Percentiles rank a stretch among this genome's conserved stretches.
Evolutionary conservation across 2,797 vertebrate genomes (phyloP).

Genomic region (Pogoniulus pusillus): DNA sequence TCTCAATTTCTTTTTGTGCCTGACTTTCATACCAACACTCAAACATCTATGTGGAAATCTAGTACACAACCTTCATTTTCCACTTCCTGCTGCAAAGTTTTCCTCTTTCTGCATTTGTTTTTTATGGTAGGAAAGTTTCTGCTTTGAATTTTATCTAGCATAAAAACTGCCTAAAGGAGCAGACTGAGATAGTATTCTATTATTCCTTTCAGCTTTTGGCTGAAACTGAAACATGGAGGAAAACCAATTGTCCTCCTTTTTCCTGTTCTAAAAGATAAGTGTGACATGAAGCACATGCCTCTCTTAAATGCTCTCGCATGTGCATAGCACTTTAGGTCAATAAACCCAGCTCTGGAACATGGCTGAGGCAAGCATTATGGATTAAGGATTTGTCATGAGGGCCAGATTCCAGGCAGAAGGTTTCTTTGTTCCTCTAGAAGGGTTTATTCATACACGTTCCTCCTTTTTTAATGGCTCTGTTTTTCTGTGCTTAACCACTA

Average conservation of each 20-base stretch:
- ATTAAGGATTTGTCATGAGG: slow-evolving; percentile 1
- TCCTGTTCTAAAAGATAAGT: slow-evolving; percentile 61
- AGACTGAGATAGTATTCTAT: slow-evolving; percentile 1
- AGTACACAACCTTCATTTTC: slow-evolving; percentile 15
- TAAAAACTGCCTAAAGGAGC: slow-evolving; percentile 43
- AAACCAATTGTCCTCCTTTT: slow-evolving; percentile 64
- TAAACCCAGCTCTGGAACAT: slow-evolving; percentile 24
- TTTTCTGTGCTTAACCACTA: neutral
- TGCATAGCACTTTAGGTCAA: slow-evolving; percentile 37
- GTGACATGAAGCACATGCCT: slow-evolving; percentile 66
- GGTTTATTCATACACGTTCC: neutral
- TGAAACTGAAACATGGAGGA: slow-evolving; percentile 30
- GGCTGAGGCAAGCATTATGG: slow-evolving; percentile 9
- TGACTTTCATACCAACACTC: neutral
- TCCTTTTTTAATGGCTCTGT: neutral
- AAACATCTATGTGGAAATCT: neutral
- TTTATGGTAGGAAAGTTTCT: slow-evolving; percentile 39
- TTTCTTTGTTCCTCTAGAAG: slow-evolving; percentile 47
- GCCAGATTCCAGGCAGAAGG: neutral
- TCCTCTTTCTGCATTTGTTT: slow-evolving; percentile 28
- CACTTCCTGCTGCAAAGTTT: slow-evolving; percentile 30
- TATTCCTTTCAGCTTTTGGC: slow-evolving; percentile 55
- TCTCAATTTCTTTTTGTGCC: neutral
- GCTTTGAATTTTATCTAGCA: slow-evolving; percentile 55
- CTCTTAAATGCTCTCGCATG: neutral